Evolutionary conservation across 2,888 invertebrate genomes (phyloP), one percentile per base, ranked within the genome.

Genomic region (Eledone cirrhosa): DNA sequence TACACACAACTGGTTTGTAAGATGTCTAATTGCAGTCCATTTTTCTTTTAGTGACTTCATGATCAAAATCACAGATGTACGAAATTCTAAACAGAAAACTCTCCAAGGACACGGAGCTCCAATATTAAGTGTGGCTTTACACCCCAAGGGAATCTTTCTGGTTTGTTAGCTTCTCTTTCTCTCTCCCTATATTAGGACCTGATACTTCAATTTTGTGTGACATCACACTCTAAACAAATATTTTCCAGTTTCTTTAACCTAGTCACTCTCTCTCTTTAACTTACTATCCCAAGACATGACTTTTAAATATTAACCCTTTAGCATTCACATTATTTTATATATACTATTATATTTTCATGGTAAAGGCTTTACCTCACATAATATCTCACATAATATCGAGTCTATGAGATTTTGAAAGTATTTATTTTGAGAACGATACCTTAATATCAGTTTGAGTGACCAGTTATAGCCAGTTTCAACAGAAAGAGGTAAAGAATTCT

Each of bases 41-140:
- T 41, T 41, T 41, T 47, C 83, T 89, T 91, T 77, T 88, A 94
- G 94, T 87, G 94, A 94, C 88, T 94, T 93, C 92, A 91, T 91
- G 29, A 92, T 94, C 77, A 90, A 91, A 83, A 74, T 90, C 7
- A 91, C 93, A 27, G 91, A 92, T 59, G 89, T 93, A 79, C 89
- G 91, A 53, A 90, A 88, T 53, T 91, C 92, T 14, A 88, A 88
- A n/a, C 90, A 89, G 78, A 90, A 87, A 53, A 91, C 91, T 72
- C 89, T 93, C 48, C 86, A 87, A 80, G 93, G 93, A n/a, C 94
- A 94, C 86, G 91, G 92, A 81, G 94, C 93, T 31, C 93, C 94
- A 5, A 91, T 94, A 79, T 89, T 94, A 69, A 92, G 93, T 83
- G 91, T 94, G 31, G 92, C 93, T 2, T 86, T 94, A 74, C 93